Base-by-base conservation (phyloP, 2,888 invertebrate species). In the Cyrtodaria siliqua region DNA sequence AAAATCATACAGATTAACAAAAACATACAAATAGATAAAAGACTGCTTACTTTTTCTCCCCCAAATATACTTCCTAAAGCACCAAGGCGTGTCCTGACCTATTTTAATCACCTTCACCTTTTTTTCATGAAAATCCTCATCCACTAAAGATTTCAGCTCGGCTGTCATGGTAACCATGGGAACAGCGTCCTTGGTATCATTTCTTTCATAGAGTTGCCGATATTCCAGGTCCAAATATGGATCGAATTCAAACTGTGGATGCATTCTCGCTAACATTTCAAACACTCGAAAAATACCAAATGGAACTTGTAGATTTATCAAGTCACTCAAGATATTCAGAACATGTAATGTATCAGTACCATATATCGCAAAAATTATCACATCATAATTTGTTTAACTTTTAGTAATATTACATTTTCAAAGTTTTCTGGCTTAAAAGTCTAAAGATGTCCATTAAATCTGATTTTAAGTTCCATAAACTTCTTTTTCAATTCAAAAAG, bases 1-100 rank as follows among this genome's bases (percentile, higher is more conserved):
- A n/a, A n/a, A n/a, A n/a, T n/a, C n/a, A n/a, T n/a, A n/a, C n/a
- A n/a, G n/a, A n/a, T n/a, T n/a, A n/a, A n/a, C n/a, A n/a, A n/a
- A n/a, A n/a, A n/a, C n/a, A n/a, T n/a, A n/a, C n/a, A n/a, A n/a
- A n/a, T n/a, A n/a, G n/a, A n/a, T n/a, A n/a, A n/a, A n/a, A n/a
- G n/a, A n/a, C n/a, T n/a, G n/a, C 85, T 85, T 80, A 85, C 85
- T 74, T 77, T 80, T 72, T 29, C 85, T 57, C 20, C 82, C 80
- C 85, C 83, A 85, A 29, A 85, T 83, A 49, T 85, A 85, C 57
- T 52, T 76, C 57, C 67, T 80, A 23, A 50, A 63, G 44, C 79
- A 66, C 14, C 69, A 29, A 6, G 83, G 80, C n/a, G 82, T 82
- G 56, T 85, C 83, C 1, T 82, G 80, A 20, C 82, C 85, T 29